A percentile compares a stretch with the other conserved stretches of the same genome.
These are phyloP conservation scores for Meteorus colon DNA, from an alignment of 2,888 invertebrate genomes.

Conservation along the genomic window DNA sequence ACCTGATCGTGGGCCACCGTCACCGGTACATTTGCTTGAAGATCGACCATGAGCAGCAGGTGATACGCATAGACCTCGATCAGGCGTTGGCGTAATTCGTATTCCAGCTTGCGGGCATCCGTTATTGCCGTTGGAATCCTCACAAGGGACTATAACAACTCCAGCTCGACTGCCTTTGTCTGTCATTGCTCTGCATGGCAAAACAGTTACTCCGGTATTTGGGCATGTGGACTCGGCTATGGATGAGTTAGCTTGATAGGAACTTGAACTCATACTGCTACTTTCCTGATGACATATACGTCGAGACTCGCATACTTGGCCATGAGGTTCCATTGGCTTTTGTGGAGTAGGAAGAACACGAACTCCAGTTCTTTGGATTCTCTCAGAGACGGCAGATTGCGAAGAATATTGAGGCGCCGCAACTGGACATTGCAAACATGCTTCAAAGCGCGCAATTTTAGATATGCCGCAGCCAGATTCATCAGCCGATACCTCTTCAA, in stretches of 20 bases:
- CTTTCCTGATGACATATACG: slow-evolving; percentile 66
- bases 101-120: slow-evolving; percentile 62
- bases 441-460: slow-evolving; percentile 55
- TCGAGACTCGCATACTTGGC: slow-evolving; percentile 70
- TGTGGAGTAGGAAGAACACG: slow-evolving; percentile 63
- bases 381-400: slow-evolving; percentile 56
- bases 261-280: slow-evolving; percentile 2
- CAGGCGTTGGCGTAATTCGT: slow-evolving; percentile 64
- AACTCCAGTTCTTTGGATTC: slow-evolving; percentile 63
- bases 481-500: slow-evolving; percentile 49
- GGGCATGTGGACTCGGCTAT: slow-evolving; percentile 55
- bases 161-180: slow-evolving; percentile 64
- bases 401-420: slow-evolving; percentile 9
- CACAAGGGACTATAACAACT: slow-evolving; percentile 68
- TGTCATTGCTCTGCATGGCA: slow-evolving; percentile 66
- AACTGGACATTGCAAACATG: slow-evolving; percentile 62
- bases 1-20: slow-evolving; percentile 59
- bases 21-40: slow-evolving; percentile 42
- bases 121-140: slow-evolving; percentile 59
- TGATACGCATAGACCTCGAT: slow-evolving; percentile 67
- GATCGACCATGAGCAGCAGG: slow-evolving; percentile 55
- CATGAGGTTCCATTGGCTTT: slow-evolving; percentile 63
- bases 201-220: slow-evolving; percentile 65
- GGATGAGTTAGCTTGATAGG: slow-evolving; percentile 34
- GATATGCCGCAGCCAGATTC: slow-evolving; percentile 59